Base-by-base conservation (phyloP, 1,140 invertebrate species). In the Heliconius hermathena region DNA sequence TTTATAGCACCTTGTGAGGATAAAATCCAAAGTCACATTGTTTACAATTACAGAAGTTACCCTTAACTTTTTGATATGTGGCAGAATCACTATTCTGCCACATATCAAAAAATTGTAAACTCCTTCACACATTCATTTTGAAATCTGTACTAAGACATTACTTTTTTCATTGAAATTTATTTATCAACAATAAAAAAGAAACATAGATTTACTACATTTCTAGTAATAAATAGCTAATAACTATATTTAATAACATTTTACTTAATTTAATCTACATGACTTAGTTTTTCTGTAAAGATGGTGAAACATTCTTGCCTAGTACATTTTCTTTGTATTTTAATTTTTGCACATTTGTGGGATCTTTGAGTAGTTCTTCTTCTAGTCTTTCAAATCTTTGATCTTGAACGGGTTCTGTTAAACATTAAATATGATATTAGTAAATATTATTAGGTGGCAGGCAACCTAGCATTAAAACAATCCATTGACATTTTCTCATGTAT, bases 291-390 rank as follows among this genome's bases (percentile, higher is more conserved):
- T 95, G 91, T 77, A 96, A 87, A 0, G 96, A 96, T 22, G 96
- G 96, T 0, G 96, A 94, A 6, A 96, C 87, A 93, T 96, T 96
- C 81, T 93, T 95, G 54, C 95, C 95, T 8, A 96, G 88, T 0
- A 96, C 96, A 88, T 96, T 95, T 66, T 95, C 95, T 79, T 94
- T 92, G 70, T 96, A 95, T 78, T 95, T 94, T 9, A 96, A 82
- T 84, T 96, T 96, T 73, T 96, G 92, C 1, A 96, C 95, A 86
- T 96, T 95, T 29, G 94, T 93, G 4, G 96, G 95, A 79, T 95
- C 94, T 49, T 94, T 89, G 0, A 96, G 80, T 3, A 89, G 82
- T 8, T 95, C 94, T 38, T 96, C 95, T 74, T 95, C 94, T 71
- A 95, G 79, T 11, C 96, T 95, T 74, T 96, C 96, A 57, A 95